A percentile compares a stretch with the other conserved stretches of the same genome.
Conservation (phyloP, 2,797 vertebrate genomes). For the Sparus aurata region DNA sequence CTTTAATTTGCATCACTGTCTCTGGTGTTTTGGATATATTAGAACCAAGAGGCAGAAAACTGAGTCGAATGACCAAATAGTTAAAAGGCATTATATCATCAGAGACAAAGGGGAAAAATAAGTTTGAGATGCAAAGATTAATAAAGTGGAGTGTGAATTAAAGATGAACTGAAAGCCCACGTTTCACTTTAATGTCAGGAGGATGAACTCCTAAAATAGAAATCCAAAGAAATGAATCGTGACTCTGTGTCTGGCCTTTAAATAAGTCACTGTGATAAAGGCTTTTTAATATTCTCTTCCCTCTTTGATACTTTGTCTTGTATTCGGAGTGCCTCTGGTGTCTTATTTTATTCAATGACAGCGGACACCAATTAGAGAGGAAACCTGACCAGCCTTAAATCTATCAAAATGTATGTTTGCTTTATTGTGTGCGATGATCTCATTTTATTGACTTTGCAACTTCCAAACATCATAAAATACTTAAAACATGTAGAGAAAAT, state of each 20-base stretch:
- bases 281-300: too few relatives aligned
- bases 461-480: neutral
- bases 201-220: too few relatives aligned
- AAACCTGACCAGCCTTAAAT: neutral
- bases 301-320: too few relatives aligned
- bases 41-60: neutral
- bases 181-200: neutral
- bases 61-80: neutral
- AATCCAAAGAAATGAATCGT: too few relatives aligned
- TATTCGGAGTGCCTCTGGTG: too few relatives aligned
- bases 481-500: neutral
- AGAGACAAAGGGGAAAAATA: neutral
- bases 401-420: neutral
- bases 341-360: neutral
- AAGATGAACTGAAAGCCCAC: neutral
- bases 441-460: neutral
- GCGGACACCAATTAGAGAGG: neutral
- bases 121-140: neutral
- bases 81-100: neutral
- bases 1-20: neutral
- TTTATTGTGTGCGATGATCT: neutral
- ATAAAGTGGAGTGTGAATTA: neutral
- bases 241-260: too few relatives aligned
- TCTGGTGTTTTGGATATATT: neutral
- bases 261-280: too few relatives aligned